Evolutionary conservation across 2,113 vertebrate species (phyloP).

Genomic region (Cavia aperea): DNA sequence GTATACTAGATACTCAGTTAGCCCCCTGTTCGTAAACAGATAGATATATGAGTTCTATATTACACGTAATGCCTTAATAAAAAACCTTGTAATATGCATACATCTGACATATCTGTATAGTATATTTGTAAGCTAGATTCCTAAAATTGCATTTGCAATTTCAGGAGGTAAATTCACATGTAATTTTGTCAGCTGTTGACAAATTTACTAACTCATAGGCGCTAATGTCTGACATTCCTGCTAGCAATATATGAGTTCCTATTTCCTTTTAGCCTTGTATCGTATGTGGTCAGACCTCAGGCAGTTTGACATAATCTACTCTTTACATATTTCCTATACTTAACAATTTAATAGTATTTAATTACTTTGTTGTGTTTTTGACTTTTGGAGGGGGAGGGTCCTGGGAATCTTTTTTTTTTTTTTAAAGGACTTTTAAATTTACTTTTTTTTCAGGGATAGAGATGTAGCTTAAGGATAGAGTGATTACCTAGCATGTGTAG

Average conservation of each 20-base stretch:
- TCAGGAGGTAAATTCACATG: neutral
- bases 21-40: neutral
- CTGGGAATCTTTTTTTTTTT: neutral
- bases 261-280: neutral
- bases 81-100: neutral
- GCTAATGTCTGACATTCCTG: neutral
- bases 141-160: neutral
- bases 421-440: neutral
- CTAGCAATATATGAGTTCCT: neutral
- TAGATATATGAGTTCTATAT: neutral
- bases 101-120: neutral
- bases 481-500: neutral
- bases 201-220: neutral
- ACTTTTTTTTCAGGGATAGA: neutral
- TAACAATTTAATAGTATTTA: neutral
- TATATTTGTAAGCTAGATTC: slow-evolving; percentile 2
- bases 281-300: neutral
- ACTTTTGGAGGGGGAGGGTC: no score
- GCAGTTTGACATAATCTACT: neutral
- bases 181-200: neutral
- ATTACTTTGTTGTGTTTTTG: neutral
- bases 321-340: neutral
- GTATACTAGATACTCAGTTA: neutral
- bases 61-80: neutral
- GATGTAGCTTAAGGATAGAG: neutral